Evolutionary conservation across 2,797 vertebrate species (phyloP), one percentile per base, ranked within the genome.

Genomic region (Dryobates pubescens): DNA sequence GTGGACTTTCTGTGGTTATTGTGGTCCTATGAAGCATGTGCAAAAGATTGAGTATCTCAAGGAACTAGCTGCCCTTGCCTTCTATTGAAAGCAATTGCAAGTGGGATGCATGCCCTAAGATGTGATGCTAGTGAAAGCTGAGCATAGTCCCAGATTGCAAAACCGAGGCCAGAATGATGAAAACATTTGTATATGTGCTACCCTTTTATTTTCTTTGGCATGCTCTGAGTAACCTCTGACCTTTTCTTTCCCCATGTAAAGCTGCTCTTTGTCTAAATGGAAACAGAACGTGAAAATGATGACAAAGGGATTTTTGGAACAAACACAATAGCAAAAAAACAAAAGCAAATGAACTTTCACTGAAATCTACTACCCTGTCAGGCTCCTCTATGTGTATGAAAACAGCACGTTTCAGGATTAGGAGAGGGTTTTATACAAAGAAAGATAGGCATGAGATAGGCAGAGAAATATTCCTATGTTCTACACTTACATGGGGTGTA

Each of bases 181-280:
- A 96, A 96, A 96, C 95, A 95, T 96, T 96, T 96, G 91, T 96
- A 84, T 93, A 91, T 95, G 87, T 82, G 94, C 96, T 95, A 95
- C 82, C 74, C 94, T 93, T 94, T 96, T 96, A 96, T 96, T 96
- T 96, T 91, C 93, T 95, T 95, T 96, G 93, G 95, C 94, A 62
- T 88, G 68, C 82, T 94, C 54, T 79, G 30, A 70, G 80, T 89
- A 91, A 88, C 89, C 93, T 86, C 87, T 82, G 89, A 95, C 93
- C 90, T 95, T 71, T 73, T 74, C 80, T 93, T 93, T 94, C 92
- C 74, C 85, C 74, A 53, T 92, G 64, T 93, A 92, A 95, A 93
- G 61, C 87, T 93, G 72, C 26, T 92, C 93, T 96, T 96, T 96
- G 95, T 96, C 86, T 96, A 88, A 95, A 93, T 91, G 89, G 74